These are phyloP conservation scores for Triops cancriformis DNA, from an alignment of 1,140 invertebrate species.

Conservation along the genomic window DNA sequence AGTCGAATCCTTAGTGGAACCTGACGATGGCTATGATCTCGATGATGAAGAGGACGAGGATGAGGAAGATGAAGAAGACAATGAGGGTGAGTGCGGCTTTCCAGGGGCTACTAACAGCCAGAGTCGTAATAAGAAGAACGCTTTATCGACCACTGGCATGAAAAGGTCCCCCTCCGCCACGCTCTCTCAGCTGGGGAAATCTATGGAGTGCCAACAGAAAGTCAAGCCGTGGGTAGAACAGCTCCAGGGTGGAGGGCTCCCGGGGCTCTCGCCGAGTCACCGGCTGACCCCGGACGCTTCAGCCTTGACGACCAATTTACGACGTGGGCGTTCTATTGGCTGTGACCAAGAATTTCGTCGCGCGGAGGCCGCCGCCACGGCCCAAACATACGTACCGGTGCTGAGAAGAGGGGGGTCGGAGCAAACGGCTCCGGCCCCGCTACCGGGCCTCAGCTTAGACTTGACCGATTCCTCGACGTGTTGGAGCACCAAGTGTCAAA, in stretches of 20 bases:
- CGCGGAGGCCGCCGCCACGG: not conserved
- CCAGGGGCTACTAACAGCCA: not conserved
- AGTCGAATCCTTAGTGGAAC: constrained; percentile 41
- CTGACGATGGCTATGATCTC: constrained; percentile 45
- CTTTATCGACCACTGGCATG: constrained; percentile 2
- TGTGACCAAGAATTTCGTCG: not conserved
- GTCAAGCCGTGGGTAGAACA: constrained; percentile 23
- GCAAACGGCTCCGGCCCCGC: not conserved
- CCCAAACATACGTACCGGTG: not conserved
- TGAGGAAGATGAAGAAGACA: constrained; percentile 20
- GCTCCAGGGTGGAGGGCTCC: constrained; percentile 1
- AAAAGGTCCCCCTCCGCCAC: constrained; percentile 32
- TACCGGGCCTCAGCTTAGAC: not conserved
- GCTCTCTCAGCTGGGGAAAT: constrained; percentile 32
- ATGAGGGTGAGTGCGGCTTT: not conserved
- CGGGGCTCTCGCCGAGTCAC: constrained; percentile 10
- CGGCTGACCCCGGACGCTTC: constrained; percentile 16
- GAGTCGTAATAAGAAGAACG: not conserved
- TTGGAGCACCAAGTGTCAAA: constrained; percentile 40
- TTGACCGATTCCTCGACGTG: not conserved
- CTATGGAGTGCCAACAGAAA: constrained; percentile 26
- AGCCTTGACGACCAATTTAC: constrained; percentile 15
- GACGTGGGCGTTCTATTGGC: constrained; percentile 16
- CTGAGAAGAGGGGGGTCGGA: not conserved
- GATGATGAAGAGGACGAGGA: constrained; percentile 32